A percentile compares a stretch with the other conserved stretches of the same genome.
Conservation (phyloP, 1,140 invertebrate genomes). For the Spodoptera litura region DNA sequence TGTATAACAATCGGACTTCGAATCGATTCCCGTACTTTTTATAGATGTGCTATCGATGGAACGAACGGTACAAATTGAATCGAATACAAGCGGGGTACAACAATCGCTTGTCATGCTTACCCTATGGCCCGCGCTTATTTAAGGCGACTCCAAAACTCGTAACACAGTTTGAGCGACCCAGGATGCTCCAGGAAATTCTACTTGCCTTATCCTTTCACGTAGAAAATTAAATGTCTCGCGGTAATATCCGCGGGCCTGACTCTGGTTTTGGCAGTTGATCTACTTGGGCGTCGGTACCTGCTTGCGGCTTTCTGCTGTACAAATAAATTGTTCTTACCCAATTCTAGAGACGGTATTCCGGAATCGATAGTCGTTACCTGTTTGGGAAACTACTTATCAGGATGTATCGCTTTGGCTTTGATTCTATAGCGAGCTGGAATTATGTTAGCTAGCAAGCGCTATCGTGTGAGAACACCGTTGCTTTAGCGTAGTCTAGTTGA, state of each 20-base stretch:
- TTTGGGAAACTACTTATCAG: not conserved
- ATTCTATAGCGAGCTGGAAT: constrained; percentile 18
- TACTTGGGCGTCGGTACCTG: constrained; percentile 49
- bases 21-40: constrained; percentile 29
- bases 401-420: constrained; percentile 9
- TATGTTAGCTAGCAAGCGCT: not conserved
- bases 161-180: constrained; percentile 70
- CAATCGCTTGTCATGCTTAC: constrained; percentile 46
- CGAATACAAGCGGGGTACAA: constrained; percentile 15
- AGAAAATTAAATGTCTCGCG: constrained; percentile 85
- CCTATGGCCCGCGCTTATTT: constrained; percentile 53
- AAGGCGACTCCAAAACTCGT: constrained; percentile 65
- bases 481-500: constrained; percentile 15
- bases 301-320: constrained; percentile 23
- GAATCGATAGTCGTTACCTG: constrained; percentile 28
- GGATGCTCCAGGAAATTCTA: constrained; percentile 74
- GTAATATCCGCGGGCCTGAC: constrained; percentile 75
- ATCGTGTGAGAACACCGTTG: constrained; percentile 26
- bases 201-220: constrained; percentile 83
- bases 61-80: constrained; percentile 27
- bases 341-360: constrained; percentile 21
- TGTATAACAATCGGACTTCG: constrained; percentile 11
- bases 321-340: constrained; percentile 46
- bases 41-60: constrained; percentile 4
- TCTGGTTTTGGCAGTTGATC: constrained; percentile 81